Base-by-base conservation (phyloP, 2,113 vertebrate genomes). In the Pteronura brasiliensis region DNA sequence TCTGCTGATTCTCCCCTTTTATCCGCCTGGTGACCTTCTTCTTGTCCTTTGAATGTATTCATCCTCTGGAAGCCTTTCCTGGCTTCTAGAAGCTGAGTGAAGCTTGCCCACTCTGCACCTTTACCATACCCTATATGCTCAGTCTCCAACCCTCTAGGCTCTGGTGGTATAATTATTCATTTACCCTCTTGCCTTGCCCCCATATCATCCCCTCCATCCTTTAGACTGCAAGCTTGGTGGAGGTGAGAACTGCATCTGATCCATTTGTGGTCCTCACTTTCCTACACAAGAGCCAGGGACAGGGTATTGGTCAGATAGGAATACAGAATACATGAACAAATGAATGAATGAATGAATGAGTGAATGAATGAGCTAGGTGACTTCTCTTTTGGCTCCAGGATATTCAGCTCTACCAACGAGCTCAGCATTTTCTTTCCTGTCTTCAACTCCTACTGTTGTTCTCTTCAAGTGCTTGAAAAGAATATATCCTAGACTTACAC, bases 381-480 rank as follows among this genome's bases (percentile, higher is more conserved):
- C 47, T 36, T 67, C 79, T 93, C 76, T 88, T 84, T 79, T 17
- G 63, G 27, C 9, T 90, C 69, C 65, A 36, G 44, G 67, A 82
- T 74, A 96, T 72, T 94, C 29, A 86, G 8, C 20, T 93, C 59
- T 4, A 39, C 57, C 55, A 72, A 5, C 34, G 31, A 89, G 23
- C 44, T 89, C 20, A 86, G 77, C 44, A 34, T 86, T 93, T 93
- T 83, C 84, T 90, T 86, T 93, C 31, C n/a, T 90, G 27, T 90
- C 9, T 91, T 71, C 39, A 36, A 4, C 11, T 77, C n/a, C 27
- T 18, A 67, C 7, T 81, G 42, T 61, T 52, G 55, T 83, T 65
- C 65, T 93, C 42, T 61, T 34, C 20, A 72, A 95, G 89, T 21
- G 18, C 25, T 86, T 85, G 29, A 77, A 95, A 94, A 95, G 61